phyloP scores from a whole-genome alignment of 2,113 vertebrate species.

The Eulemur rufifrons region DNA sequence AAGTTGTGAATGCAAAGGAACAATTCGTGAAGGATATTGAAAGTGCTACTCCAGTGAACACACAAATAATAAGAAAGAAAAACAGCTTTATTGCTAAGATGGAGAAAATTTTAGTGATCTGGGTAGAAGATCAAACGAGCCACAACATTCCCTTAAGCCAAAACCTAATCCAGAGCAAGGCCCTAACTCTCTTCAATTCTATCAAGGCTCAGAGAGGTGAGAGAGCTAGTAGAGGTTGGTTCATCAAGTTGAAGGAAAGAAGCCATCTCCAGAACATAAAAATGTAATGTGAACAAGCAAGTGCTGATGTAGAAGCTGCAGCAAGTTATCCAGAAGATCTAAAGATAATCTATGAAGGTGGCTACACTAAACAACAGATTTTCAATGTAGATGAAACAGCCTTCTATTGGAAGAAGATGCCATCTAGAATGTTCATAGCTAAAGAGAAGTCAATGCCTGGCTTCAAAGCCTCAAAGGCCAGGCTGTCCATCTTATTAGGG shows the following conservation, averaged over 20 bases:
- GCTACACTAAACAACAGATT: not conserved
- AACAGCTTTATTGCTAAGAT: not conserved
- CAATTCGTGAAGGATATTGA: not conserved
- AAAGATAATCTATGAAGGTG: not conserved
- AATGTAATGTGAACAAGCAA: not conserved
- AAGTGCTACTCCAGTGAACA: not conserved
- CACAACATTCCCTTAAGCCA: not conserved
- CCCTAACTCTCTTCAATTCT: not conserved
- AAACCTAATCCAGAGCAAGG: not conserved
- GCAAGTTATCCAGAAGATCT: not conserved
- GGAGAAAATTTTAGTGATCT: not conserved
- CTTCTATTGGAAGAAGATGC: not conserved
- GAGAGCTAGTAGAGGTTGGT: not conserved
- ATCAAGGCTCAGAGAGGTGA: not conserved
- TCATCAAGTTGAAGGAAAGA: not conserved
- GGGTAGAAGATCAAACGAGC: not conserved
- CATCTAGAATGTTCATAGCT: not conserved
- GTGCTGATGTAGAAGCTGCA: too few relatives aligned
- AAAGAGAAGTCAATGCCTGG: not conserved
- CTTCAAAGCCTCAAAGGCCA: not conserved
- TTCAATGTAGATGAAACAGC: not conserved
- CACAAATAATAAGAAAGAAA: not conserved
- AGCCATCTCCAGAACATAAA: not conserved
- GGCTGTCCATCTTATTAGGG: not conserved
- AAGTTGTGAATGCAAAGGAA: not conserved